Conservation (phyloP, 1,140 invertebrate species). For the Euura lappo region DNA sequence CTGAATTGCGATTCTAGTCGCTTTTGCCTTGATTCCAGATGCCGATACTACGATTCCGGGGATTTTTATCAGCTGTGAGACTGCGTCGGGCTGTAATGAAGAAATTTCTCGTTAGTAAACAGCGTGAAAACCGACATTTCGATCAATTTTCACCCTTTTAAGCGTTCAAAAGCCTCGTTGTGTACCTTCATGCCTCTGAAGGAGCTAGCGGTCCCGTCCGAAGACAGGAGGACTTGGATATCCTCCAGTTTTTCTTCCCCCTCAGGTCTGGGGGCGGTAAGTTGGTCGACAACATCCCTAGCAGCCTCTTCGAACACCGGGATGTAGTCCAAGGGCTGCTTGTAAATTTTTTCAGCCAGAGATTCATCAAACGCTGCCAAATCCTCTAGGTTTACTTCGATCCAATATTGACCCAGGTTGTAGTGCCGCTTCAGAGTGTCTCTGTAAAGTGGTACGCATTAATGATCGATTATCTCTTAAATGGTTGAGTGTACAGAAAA, state of each 20-base stretch:
- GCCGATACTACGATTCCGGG: conserved; percentile 96
- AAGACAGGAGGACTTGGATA: conserved; percentile 91
- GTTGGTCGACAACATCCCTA: conserved; percentile 96
- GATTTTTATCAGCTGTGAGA: conserved; percentile 93
- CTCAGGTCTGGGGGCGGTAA: conserved; percentile 89
- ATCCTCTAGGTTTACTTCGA: conserved; percentile 96
- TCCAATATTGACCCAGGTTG: conserved; percentile 87
- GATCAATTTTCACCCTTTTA: no score
- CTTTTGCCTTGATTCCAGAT: conserved; percentile 93
- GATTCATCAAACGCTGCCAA: conserved; percentile 93
- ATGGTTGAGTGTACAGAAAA: neutral
- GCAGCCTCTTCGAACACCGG: conserved; percentile 97
- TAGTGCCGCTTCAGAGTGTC: conserved; percentile 94
- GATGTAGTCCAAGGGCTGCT: conserved; percentile 91
- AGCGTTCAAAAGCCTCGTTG: conserved; percentile 10
- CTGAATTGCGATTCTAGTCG: conserved; percentile 93
- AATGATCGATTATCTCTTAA: neutral
- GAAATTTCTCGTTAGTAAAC: conserved; percentile 18
- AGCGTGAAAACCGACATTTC: no score
- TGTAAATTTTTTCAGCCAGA: conserved; percentile 90
- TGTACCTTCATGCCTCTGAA: conserved; percentile 87
- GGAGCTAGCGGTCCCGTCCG: conserved; percentile 81
- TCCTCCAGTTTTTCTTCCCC: conserved; percentile 91
- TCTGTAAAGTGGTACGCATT: conserved; percentile 63
- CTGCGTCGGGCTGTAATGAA: conserved; percentile 83